Evolutionary conservation across 2,888 invertebrate species (phyloP).

Genomic region (Merodon equestris): DNA sequence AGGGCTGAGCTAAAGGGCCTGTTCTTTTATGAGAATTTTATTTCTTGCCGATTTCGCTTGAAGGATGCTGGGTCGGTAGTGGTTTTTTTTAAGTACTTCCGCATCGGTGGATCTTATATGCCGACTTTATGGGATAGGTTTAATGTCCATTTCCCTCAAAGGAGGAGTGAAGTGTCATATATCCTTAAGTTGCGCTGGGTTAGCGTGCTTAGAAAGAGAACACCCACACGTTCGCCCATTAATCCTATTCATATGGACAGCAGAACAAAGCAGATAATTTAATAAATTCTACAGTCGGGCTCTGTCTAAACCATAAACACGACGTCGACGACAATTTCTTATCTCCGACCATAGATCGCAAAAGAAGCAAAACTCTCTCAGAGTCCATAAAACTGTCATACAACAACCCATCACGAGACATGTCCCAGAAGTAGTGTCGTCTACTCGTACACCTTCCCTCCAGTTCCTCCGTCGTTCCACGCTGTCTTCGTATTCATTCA

Average conservation of each 20-base stretch:
- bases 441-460: too few relatives aligned
- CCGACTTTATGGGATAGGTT: too few relatives aligned
- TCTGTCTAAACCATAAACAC: conserved; percentile 55
- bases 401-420: too few relatives aligned
- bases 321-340: conserved; percentile 46
- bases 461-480: too few relatives aligned
- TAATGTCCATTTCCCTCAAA: too few relatives aligned
- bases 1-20: background rate
- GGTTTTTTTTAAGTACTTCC: too few relatives aligned
- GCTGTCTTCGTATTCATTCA: conserved; percentile 33
- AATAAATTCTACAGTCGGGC: conserved; percentile 29
- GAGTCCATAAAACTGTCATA: conserved; percentile 64
- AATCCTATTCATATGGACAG: background rate
- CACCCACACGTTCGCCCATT: conserved; percentile 1
- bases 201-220: conserved; percentile 1
- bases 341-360: conserved; percentile 60
- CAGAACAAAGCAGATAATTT: background rate
- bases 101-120: too few relatives aligned
- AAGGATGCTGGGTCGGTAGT: background rate
- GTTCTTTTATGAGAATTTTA: background rate
- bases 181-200: too few relatives aligned
- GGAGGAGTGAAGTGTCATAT: too few relatives aligned
- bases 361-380: conserved; percentile 33
- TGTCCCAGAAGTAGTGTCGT: too few relatives aligned
- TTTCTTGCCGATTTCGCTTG: background rate